phyloP scores from a whole-genome alignment of 2,888 invertebrate species.

The Parascotia fuliginaria region DNA sequence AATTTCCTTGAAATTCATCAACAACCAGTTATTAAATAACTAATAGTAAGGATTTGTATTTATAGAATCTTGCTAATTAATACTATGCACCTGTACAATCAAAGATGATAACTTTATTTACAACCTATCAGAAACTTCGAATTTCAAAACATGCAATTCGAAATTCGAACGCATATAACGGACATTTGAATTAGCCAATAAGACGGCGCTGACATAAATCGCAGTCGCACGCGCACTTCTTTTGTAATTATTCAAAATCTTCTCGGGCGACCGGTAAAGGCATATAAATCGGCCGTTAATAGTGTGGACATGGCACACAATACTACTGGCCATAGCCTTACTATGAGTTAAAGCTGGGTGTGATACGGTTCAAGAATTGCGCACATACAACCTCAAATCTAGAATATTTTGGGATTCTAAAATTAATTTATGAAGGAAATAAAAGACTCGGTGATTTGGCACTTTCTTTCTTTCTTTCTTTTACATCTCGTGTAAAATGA shows the following conservation, averaged over 20 bases:
- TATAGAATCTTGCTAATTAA: no score
- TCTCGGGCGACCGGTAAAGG: conserved; percentile 64
- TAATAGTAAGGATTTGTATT: no score
- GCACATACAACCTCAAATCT: not conserved
- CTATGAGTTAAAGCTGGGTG: conserved; percentile 48
- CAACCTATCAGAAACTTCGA: not conserved
- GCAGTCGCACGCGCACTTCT: conserved; percentile 56
- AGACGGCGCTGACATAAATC: conserved; percentile 62
- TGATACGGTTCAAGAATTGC: conserved; percentile 45
- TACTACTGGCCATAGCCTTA: conserved; percentile 59
- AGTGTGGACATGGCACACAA: conserved; percentile 76
- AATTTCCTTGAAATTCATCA: no score
- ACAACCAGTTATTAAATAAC: no score
- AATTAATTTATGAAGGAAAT: no score
- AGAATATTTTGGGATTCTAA: no score
- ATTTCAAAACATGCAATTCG: conserved; percentile 30
- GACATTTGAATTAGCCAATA: conserved; percentile 65
- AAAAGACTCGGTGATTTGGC: no score
- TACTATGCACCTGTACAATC: not conserved
- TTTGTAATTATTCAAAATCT: conserved; percentile 78
- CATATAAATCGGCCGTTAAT: conserved; percentile 76
- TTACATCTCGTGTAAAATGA: no score
- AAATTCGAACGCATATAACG: conserved; percentile 50
- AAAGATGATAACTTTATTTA: not conserved
- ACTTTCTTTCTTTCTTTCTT: no score